Conservation (phyloP, 1,140 invertebrate genomes). For the Aplysia californica region DNA sequence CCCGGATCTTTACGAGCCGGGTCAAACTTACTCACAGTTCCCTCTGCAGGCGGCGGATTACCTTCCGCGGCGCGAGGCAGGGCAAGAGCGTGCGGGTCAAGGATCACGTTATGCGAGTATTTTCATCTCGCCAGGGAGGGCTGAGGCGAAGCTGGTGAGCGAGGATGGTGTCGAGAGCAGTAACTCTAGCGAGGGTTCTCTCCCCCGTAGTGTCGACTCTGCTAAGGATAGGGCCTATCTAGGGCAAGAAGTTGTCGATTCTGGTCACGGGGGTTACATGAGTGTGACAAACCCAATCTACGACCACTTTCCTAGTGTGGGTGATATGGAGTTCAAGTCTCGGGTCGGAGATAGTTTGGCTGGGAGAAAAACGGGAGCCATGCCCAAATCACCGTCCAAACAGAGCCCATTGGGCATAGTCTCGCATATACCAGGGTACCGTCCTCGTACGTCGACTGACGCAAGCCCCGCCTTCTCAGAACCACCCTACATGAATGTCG, state of each 20-base stretch:
- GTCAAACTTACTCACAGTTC: constrained; percentile 38
- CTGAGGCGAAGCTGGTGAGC: constrained; percentile 56
- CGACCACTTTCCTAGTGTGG: constrained; percentile 17
- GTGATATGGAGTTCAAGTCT: constrained; percentile 36
- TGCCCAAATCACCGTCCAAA: constrained; percentile 38
- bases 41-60: constrained; percentile 43
- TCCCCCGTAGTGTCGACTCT: constrained; percentile 56
- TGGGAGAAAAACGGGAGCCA: constrained; percentile 17
- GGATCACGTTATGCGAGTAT: constrained; percentile 62
- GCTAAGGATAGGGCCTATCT: constrained; percentile 32
- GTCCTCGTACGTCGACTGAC: constrained; percentile 19
- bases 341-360: constrained; percentile 30
- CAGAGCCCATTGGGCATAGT: constrained; percentile 20
- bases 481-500: constrained; percentile 39
- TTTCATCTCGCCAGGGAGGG: constrained; percentile 59
- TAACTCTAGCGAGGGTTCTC: constrained; percentile 59
- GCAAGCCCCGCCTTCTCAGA: constrained; percentile 24
- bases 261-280: constrained; percentile 1
- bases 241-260: constrained; percentile 10
- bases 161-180: constrained; percentile 57
- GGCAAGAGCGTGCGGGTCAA: constrained; percentile 33
- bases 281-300: constrained; percentile 29
- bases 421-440: constrained; percentile 8
- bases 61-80: constrained; percentile 31
- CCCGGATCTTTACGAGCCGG: constrained; percentile 70